A percentile compares a stretch with the other conserved stretches of the same genome.
These are phyloP conservation scores for Strigops habroptila DNA, from an alignment of 2,113 vertebrate genomes.

Conservation along the genomic window DNA sequence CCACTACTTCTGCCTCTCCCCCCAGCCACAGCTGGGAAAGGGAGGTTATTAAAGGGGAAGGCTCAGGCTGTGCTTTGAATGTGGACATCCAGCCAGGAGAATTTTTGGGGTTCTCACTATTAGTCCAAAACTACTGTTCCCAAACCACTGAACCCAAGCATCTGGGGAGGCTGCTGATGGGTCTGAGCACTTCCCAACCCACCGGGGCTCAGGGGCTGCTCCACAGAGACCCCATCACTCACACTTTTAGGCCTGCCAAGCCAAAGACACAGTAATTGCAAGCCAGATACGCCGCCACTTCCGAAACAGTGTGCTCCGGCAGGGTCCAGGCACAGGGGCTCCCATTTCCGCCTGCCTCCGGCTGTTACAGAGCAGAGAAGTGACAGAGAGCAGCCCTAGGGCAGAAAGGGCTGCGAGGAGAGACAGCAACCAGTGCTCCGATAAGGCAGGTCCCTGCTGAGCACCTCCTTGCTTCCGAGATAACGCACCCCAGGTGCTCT, in stretches of 20 bases:
- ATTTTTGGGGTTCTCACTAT: neutral
- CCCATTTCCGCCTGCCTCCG: constrained; percentile 50
- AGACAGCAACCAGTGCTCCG: constrained; percentile 62
- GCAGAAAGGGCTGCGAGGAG: constrained; percentile 50
- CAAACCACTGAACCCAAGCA: neutral
- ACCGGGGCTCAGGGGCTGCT: neutral
- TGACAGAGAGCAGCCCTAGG: constrained; percentile 54
- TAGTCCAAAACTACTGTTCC: neutral
- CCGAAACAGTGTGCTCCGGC: neutral
- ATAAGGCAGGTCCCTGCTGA: constrained; percentile 72
- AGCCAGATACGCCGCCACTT: neutral
- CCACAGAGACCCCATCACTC: constrained; percentile 42
- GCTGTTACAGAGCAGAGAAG: constrained; percentile 34
- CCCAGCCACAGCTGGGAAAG: neutral
- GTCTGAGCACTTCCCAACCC: neutral
- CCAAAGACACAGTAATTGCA: constrained; percentile 35
- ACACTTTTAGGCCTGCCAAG: constrained; percentile 50
- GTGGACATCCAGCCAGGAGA: neutral
- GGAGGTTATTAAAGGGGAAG: neutral
- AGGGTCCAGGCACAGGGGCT: constrained; percentile 39
- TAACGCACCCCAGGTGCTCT: constrained; percentile 2
- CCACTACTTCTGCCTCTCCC: neutral
- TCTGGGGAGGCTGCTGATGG: neutral
- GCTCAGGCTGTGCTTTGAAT: neutral
- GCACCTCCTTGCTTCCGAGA: constrained; percentile 62